These are phyloP conservation scores for Sciurus vulgaris DNA, from an alignment of 2,797 vertebrate genomes.

Conservation along the genomic window DNA sequence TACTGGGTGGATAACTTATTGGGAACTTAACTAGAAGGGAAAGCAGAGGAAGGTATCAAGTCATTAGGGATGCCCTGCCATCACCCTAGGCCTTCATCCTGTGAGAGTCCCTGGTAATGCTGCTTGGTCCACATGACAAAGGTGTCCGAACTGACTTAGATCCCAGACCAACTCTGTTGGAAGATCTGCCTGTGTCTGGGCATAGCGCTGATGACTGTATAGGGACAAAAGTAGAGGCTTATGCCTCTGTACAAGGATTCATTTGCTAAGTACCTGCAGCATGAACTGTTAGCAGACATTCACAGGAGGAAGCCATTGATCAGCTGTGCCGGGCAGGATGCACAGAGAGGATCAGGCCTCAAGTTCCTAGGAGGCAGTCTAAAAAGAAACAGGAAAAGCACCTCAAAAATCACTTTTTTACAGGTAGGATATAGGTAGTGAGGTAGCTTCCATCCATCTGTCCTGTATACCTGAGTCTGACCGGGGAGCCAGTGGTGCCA, in stretches of 20 bases:
- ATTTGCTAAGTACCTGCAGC: background rate
- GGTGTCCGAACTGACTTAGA: background rate
- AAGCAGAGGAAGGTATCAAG: background rate
- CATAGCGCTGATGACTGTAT: background rate
- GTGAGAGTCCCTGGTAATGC: background rate
- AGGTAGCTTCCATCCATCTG: too few relatives aligned
- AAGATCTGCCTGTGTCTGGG: background rate
- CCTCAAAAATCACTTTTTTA: background rate
- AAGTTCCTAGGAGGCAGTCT: background rate
- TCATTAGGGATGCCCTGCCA: rapidly evolving
- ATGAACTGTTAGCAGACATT: background rate
- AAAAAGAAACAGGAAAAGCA: background rate
- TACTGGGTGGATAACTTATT: background rate
- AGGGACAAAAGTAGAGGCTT: background rate
- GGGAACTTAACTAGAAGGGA: background rate
- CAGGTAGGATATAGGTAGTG: background rate
- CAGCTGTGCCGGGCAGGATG: background rate
- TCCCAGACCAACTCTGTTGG: background rate
- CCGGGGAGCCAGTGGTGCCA: background rate
- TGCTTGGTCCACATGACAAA: background rate
- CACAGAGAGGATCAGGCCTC: background rate
- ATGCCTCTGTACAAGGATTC: background rate
- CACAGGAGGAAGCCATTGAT: background rate
- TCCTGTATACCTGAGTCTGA: background rate
- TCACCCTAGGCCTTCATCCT: background rate